Evolutionary conservation across 2,113 vertebrate genomes (phyloP), one percentile per base, ranked within the genome.

Genomic region (Hiodon tergisus): DNA sequence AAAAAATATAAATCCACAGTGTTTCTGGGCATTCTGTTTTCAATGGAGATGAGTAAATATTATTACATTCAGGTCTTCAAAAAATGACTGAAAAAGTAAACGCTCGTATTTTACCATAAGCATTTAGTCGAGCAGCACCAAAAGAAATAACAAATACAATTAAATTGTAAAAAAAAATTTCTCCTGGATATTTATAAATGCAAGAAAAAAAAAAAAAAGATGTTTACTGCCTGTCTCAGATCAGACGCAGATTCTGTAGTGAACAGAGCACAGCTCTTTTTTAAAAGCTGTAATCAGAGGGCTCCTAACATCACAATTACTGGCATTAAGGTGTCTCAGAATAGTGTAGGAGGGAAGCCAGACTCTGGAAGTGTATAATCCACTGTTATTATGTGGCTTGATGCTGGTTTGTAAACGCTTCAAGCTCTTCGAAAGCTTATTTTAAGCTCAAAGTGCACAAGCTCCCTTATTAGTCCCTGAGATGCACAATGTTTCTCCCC

Each of bases 251-350:
- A 71, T 71, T 55, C 59, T 48, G 68, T 51, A 76, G 52, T 46
- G 58, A 53, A 54, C 59, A 61, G 47, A 69, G 72, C n/a, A 67
- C 47, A 4, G 7, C 68, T n/a, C 31, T 71, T 65, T 76, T 76
- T 76, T 71, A 76, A 86, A 81, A 85, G 80, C 85, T 88, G 83
- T 87, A 90, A 90, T 89, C 85, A 87, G 46, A 78, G 63, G 76
- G 71, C 80, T 79, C 63, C 72, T 51, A 71, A 65, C 67, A 65
- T 76, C 59, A 55, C 83, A 85, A 89, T 88, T 87, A 89, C 81
- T 89, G 86, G 78, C 82, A 84, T 79, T 68, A 82, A 8, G 79
- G 79, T 77, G 83, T 81, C 86, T 85, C 57, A 84, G 87, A 89
- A 88, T 88, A 89, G 86, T 87, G 81, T 78, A 62, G 79, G 81